Evolutionary conservation across 2,113 vertebrate species (phyloP), one percentile per base, ranked within the genome.

Genomic region (Pelodiscus sinensis): DNA sequence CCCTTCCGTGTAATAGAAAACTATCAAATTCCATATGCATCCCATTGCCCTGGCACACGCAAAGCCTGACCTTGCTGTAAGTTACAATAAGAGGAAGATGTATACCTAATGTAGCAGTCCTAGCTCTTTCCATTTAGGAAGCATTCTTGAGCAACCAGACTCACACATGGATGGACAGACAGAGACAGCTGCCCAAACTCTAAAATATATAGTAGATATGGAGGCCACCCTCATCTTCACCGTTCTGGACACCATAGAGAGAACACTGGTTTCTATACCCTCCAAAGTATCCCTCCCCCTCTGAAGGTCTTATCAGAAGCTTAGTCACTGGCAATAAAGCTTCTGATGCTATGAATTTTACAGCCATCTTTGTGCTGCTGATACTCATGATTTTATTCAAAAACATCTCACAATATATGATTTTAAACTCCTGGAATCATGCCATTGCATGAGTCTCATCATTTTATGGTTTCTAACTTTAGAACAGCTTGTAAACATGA

Each of bases 401-500:
- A 75, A 4, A 21, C 16, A 44, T 44, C 44, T 79, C 8, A 79
- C 22, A 83, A 73, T 50, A 29, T 79, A 91, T 73, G 87, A 62
- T 65, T 80, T 92, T 88, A 58, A 22, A 75, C 5, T 90, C 83
- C 86, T 24, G 14, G 62, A 35, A 73, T 38, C 15, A 79, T 1
- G 68, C 93, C 38, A 25, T 18, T 2, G 35, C 35, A 73, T 73
- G 21, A 73, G 71, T 21, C 18, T 24, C 35, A 22, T 21, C 19
- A 3, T 73, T 38, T 38, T 44, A 22, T 44, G 29, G 50, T 18
- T 50, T 90, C 79, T 79, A 85, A 25, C 62, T 89, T 79, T 89
- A 31, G 85, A 77, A 92, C 25, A 89, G 52, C 55, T 68, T 10
- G 78, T 68, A 87, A 85, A 82, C 5, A 5, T 57, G 86, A 88